These are phyloP conservation scores for Cosmia pyralina DNA, from an alignment of 2,888 invertebrate genomes.

Conservation along the genomic window DNA sequence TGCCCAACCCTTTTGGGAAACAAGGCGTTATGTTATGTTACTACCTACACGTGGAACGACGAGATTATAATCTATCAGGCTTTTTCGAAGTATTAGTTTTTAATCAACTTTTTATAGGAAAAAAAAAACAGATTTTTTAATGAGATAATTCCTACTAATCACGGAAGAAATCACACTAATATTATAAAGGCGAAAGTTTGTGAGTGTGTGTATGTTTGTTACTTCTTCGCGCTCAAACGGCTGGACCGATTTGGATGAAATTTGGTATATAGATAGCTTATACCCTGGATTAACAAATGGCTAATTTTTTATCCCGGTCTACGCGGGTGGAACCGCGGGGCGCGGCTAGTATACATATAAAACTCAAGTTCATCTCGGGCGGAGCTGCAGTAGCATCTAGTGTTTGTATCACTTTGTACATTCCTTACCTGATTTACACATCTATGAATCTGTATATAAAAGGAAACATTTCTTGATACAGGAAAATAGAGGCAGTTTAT, in stretches of 20 bases:
- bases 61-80: not conserved
- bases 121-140: constrained; percentile 16
- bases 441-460: constrained; percentile 42
- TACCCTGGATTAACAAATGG: no score
- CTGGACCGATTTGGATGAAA: no score
- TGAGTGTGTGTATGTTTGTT: no score
- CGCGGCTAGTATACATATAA: constrained; percentile 9
- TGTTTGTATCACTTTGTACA: not conserved
- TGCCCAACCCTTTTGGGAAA: no score
- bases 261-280: no score
- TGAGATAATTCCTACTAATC: not conserved
- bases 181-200: no score
- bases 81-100: constrained; percentile 7
- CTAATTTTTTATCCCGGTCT: no score
- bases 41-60: no score
- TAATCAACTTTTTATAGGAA: not conserved
- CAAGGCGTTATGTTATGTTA: no score
- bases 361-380: not conserved
- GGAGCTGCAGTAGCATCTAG: constrained; percentile 10
- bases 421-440: not conserved
- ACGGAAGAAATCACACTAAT: not conserved
- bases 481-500: constrained; percentile 6
- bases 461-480: constrained; percentile 7
- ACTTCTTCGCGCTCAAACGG: no score
- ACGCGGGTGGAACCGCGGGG: no score